phyloP scores from a whole-genome alignment of 2,797 vertebrate genomes.

The Sandelia bainsii region DNA sequence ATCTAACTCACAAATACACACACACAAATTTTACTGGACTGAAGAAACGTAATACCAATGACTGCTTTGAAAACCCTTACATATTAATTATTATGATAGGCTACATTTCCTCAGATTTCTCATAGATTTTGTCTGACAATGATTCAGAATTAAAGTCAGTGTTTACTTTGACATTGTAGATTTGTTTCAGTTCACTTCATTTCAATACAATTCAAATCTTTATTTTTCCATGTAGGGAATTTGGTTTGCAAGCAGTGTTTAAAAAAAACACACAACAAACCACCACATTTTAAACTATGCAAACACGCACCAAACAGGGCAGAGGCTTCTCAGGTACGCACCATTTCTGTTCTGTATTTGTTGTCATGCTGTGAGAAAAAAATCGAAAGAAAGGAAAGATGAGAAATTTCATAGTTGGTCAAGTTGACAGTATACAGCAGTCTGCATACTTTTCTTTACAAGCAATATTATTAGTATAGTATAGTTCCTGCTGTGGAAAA shows the following conservation, averaged over 20 bases:
- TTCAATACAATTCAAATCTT: constrained; percentile 76
- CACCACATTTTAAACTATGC: constrained; percentile 61
- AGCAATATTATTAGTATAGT: constrained; percentile 24
- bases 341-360: constrained; percentile 64
- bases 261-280: constrained; percentile 44
- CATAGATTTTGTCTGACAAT: not conserved
- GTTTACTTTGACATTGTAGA: not conserved
- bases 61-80: not conserved
- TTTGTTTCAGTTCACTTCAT: constrained; percentile 41
- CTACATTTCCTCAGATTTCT: not conserved
- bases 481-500: constrained; percentile 55
- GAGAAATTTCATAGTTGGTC: constrained; percentile 39
- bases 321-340: constrained; percentile 28
- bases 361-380: constrained; percentile 27
- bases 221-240: constrained; percentile 37
- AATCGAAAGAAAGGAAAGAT: constrained; percentile 17
- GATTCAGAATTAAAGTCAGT: not conserved
- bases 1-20: no score
- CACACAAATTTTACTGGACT: not conserved
- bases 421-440: constrained; percentile 20
- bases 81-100: not conserved
- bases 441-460: constrained; percentile 19
- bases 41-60: not conserved
- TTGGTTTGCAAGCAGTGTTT: constrained; percentile 62
- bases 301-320: constrained; percentile 56